Evolutionary conservation across 1,140 invertebrate species (phyloP).

Genomic region (Cyrtorhinus lividipennis): DNA sequence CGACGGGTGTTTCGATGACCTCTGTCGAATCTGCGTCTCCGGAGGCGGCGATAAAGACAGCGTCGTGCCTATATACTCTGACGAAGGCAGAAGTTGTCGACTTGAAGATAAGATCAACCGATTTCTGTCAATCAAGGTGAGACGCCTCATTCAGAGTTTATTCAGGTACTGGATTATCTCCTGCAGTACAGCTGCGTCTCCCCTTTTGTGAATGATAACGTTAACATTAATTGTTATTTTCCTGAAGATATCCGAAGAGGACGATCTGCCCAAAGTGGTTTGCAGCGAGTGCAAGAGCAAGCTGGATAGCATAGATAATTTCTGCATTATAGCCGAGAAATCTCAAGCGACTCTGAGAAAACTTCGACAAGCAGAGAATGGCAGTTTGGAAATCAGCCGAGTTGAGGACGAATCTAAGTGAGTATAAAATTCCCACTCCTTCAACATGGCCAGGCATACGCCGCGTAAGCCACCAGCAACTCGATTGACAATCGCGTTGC

Average conservation of each 20-base stretch:
- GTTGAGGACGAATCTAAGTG: not conserved
- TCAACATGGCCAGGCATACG: no score
- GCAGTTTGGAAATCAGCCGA: not conserved
- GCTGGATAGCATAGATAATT: constrained; percentile 38
- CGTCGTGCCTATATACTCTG: constrained; percentile 33
- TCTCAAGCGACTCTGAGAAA: constrained; percentile 35
- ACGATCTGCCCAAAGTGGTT: constrained; percentile 40
- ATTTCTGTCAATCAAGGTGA: constrained; percentile 38
- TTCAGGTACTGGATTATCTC: not conserved
- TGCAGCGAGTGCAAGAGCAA: constrained; percentile 37
- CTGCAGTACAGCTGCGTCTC: no score
- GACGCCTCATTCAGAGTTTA: constrained; percentile 23
- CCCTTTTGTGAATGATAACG: not conserved
- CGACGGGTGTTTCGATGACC: constrained; percentile 1
- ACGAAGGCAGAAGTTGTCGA: constrained; percentile 35
- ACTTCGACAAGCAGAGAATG: constrained; percentile 4
- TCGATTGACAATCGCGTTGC: no score
- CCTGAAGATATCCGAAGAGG: constrained; percentile 35
- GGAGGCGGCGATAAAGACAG: constrained; percentile 30
- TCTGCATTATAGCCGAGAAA: constrained; percentile 39
- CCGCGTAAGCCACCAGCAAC: no score
- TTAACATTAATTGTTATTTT: not conserved
- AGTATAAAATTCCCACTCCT: not conserved
- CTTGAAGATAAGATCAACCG: constrained; percentile 39
- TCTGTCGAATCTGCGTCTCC: constrained; percentile 38